phyloP scores from a whole-genome alignment of 2,797 vertebrate species.

The Sardinella longiceps region DNA sequence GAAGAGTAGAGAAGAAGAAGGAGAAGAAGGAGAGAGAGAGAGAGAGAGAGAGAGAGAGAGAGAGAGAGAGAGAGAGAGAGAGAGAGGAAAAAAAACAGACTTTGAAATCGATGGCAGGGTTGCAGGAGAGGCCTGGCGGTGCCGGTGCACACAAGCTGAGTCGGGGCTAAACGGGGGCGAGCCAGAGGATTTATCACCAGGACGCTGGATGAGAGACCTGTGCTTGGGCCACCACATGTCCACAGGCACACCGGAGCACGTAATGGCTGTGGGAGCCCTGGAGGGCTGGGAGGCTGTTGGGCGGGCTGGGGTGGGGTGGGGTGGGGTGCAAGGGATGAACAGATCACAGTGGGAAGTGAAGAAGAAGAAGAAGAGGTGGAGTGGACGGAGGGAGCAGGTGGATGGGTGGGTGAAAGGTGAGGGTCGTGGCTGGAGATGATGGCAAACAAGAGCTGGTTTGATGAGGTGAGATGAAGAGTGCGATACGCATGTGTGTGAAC shows the following conservation, averaged over 20 bases:
- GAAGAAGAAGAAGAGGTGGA: not conserved
- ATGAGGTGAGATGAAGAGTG: not conserved
- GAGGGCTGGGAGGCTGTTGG: no score
- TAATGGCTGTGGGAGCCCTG: not conserved
- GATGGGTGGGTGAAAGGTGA: not conserved
- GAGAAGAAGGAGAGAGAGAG: not conserved
- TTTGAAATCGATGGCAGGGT: slow-evolving; percentile 63
- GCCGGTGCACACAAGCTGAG: not conserved
- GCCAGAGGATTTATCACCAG: not conserved
- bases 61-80: not conserved
- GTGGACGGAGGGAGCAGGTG: not conserved
- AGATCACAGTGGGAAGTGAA: not conserved
- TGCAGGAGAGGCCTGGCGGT: not conserved
- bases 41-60: not conserved
- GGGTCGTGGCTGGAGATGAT: not conserved
- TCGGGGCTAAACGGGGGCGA: slow-evolving; percentile 1
- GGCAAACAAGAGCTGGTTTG: not conserved
- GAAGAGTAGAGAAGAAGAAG: not conserved
- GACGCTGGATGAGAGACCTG: not conserved
- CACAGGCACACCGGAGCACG: not conserved
- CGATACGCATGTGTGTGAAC: not conserved
- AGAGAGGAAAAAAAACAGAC: slow-evolving; percentile 51
- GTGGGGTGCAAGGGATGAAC: not conserved
- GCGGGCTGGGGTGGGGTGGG: no score
- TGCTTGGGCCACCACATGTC: not conserved